Evolutionary conservation across 2,888 invertebrate species (phyloP).

Genomic region (Syrista parreyssii): DNA sequence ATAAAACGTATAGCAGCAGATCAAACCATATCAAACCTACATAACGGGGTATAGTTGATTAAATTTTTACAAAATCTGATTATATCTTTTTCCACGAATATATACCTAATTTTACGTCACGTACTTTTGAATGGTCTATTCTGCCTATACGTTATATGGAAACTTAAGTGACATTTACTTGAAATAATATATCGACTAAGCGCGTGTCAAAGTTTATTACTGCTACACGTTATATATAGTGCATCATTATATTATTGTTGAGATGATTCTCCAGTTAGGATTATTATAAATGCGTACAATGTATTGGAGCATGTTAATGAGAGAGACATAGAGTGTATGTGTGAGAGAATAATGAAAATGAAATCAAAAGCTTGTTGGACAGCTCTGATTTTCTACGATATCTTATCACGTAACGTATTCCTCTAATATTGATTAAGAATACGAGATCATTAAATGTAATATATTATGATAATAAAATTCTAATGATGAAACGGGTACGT

Average conservation of each 20-base stretch:
- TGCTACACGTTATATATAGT: neutral
- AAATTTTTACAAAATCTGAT: neutral
- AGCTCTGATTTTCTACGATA: neutral
- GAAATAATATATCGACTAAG: neutral
- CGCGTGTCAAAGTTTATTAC: neutral
- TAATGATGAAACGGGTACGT: neutral
- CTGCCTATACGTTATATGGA: neutral
- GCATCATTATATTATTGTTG: neutral
- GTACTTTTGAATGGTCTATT: neutral
- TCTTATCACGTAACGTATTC: constrained; percentile 18
- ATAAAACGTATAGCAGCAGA: neutral
- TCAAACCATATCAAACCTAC: neutral
- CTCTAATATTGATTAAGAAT: constrained; percentile 24
- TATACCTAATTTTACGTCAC: neutral
- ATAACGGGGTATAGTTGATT: neutral
- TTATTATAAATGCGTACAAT: neutral
- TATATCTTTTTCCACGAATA: neutral
- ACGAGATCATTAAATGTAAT: constrained; percentile 41
- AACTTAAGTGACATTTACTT: neutral
- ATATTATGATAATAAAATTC: constrained; percentile 39
- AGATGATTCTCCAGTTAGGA: neutral
- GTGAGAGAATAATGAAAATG: neutral
- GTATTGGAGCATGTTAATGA: neutral
- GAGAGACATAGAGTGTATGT: neutral
- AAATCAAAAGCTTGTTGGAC: neutral